These are phyloP conservation scores for Hippolais icterina DNA, from an alignment of 2,113 vertebrate genomes.

Conservation along the genomic window DNA sequence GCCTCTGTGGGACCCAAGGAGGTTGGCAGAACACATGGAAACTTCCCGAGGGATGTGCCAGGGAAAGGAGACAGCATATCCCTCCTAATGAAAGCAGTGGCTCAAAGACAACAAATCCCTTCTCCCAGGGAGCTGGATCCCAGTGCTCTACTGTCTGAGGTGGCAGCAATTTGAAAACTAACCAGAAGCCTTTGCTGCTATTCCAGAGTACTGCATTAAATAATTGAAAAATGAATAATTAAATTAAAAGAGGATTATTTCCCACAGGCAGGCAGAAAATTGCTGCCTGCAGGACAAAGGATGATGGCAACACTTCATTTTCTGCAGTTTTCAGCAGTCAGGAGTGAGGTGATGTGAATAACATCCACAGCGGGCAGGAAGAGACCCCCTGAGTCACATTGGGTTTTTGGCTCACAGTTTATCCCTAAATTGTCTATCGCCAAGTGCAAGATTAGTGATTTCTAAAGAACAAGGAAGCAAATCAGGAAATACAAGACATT, in stretches of 20 bases:
- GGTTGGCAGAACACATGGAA: slow-evolving; percentile 4
- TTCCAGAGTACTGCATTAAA: slow-evolving; percentile 27
- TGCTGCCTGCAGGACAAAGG: slow-evolving; percentile 29
- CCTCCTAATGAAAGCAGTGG: slow-evolving; percentile 3
- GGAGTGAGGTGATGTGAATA: not conserved
- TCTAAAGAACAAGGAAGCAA: not conserved
- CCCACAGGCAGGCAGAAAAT: slow-evolving; percentile 55
- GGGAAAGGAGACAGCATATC: not conserved
- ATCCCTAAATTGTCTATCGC: not conserved
- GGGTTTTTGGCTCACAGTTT: not conserved
- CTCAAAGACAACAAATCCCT: not conserved
- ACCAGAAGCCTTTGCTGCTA: slow-evolving; percentile 2
- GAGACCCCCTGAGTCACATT: not conserved
- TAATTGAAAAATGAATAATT: slow-evolving; percentile 65
- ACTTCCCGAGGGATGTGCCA: not conserved
- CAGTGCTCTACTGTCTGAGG: not conserved
- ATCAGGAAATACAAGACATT: not conserved
- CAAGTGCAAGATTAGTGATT: not conserved
- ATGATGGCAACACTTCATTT: slow-evolving; percentile 28
- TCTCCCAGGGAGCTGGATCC: not conserved
- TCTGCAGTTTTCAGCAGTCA: slow-evolving; percentile 45
- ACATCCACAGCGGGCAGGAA: slow-evolving; percentile 10
- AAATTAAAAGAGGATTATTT: slow-evolving; percentile 67
- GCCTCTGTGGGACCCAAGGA: not conserved
- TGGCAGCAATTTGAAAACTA: slow-evolving; percentile 8